Conservation (phyloP, 2,113 vertebrate species). For the Eleginops maclovinus region DNA sequence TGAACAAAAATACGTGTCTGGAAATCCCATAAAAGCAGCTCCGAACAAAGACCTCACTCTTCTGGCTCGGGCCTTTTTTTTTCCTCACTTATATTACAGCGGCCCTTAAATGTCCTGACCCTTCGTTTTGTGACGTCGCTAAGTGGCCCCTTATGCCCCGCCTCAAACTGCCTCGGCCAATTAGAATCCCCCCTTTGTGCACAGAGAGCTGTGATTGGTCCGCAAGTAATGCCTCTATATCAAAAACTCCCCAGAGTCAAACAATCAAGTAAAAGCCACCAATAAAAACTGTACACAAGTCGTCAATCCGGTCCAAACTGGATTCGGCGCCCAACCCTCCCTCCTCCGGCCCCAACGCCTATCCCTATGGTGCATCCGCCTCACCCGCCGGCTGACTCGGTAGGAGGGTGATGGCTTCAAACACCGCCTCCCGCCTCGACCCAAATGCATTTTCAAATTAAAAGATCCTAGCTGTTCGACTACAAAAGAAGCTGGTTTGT, state of each 20-base stretch:
- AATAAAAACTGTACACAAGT: constrained; percentile 34
- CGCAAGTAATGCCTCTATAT: constrained; percentile 14
- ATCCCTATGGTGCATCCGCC: constrained; percentile 41
- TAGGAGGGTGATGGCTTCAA: constrained; percentile 73
- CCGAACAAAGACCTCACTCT: constrained; percentile 31
- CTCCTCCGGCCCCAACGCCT: constrained; percentile 38
- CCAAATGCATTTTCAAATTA: constrained; percentile 78
- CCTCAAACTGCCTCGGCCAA: constrained; percentile 55
- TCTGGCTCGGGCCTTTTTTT: constrained; percentile 39
- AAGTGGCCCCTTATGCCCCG: constrained; percentile 37
- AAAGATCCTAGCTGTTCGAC: constrained; percentile 71
- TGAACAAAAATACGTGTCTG: background rate
- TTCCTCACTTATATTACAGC: constrained; percentile 1
- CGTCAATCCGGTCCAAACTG: constrained; percentile 57
- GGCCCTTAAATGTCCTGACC: constrained; percentile 55
- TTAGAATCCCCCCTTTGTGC: constrained; percentile 45
- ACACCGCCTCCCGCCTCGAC: constrained; percentile 58
- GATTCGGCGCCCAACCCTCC: constrained; percentile 48
- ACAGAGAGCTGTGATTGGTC: constrained; percentile 52
- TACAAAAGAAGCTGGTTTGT: constrained; percentile 66
- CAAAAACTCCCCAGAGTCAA: constrained; percentile 54
- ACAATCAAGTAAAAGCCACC: constrained; percentile 52
- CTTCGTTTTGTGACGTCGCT: constrained; percentile 52
- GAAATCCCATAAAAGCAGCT: background rate
- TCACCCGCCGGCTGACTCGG: constrained; percentile 62